Evolutionary conservation across 2,797 vertebrate genomes (phyloP).

Genomic region (Urosaurus nigricauda): DNA sequence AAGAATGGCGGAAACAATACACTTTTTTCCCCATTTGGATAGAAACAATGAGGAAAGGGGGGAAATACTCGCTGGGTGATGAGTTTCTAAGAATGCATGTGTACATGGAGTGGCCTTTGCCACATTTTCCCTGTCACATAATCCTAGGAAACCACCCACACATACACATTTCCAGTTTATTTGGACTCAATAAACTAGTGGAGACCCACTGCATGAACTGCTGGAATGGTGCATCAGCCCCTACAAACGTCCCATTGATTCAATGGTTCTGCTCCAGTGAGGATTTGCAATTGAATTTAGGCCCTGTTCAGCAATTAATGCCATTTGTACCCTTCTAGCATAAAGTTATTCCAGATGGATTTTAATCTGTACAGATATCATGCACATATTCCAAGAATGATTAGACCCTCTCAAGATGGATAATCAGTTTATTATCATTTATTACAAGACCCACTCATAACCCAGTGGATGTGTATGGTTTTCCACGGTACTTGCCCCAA

Average conservation of each 20-base stretch:
- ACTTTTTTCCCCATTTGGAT: background rate
- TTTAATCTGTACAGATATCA: background rate
- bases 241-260: too few species aligned
- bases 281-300: too few species aligned
- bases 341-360: background rate
- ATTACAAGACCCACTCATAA: background rate
- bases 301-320: background rate
- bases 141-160: background rate
- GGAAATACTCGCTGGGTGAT: background rate
- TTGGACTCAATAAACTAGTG: background rate
- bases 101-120: too few species aligned
- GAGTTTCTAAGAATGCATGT: constrained; percentile 44
- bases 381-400: background rate
- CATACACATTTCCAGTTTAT: background rate
- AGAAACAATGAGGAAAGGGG: constrained; percentile 8
- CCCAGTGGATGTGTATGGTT: too few species aligned
- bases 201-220: too few species aligned
- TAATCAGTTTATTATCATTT: background rate
- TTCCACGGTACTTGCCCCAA: too few species aligned
- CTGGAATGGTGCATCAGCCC: too few species aligned
- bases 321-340: background rate
- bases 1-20: constrained; percentile 7
- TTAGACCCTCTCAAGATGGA: background rate
- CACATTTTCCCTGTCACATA: too few species aligned
- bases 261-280: too few species aligned